A percentile compares a stretch with the other conserved stretches of the same genome.
Conservation (phyloP, 2,888 invertebrate species). For the Philopedon plagiatum region DNA sequence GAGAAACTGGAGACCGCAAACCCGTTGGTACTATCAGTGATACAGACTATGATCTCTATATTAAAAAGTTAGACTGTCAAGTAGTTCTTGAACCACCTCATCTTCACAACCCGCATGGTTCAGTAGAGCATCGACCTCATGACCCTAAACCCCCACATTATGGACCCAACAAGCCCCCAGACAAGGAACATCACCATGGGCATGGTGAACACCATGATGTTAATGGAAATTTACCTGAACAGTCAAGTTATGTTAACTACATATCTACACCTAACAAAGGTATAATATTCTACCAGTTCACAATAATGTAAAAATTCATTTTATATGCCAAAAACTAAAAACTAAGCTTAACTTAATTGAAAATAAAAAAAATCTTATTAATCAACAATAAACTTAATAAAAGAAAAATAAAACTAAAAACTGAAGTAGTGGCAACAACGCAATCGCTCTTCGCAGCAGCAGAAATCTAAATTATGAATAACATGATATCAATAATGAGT, state of each 20-base stretch:
- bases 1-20: constrained; percentile 68
- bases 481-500: too few relatives aligned
- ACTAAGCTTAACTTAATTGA: too few relatives aligned
- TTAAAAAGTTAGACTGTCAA: constrained; percentile 71
- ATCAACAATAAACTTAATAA: too few relatives aligned
- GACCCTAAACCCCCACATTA: neutral
- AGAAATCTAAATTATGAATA: too few relatives aligned
- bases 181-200: neutral
- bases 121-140: neutral
- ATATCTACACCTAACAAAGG: constrained; percentile 4
- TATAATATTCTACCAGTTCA: too few relatives aligned
- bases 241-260: neutral
- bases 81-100: constrained; percentile 61
- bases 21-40: constrained; percentile 72
- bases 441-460: too few relatives aligned
- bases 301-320: too few relatives aligned
- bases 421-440: too few relatives aligned
- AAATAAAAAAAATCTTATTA: too few relatives aligned
- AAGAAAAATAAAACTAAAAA: too few relatives aligned
- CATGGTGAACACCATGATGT: neutral
- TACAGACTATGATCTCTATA: constrained; percentile 76
- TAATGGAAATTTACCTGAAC: neutral
- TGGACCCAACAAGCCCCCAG: neutral
- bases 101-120: neutral
- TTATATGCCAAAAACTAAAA: too few relatives aligned